phyloP scores from a whole-genome alignment of 2,797 vertebrate species.

The Dicrostonyx torquatus region DNA sequence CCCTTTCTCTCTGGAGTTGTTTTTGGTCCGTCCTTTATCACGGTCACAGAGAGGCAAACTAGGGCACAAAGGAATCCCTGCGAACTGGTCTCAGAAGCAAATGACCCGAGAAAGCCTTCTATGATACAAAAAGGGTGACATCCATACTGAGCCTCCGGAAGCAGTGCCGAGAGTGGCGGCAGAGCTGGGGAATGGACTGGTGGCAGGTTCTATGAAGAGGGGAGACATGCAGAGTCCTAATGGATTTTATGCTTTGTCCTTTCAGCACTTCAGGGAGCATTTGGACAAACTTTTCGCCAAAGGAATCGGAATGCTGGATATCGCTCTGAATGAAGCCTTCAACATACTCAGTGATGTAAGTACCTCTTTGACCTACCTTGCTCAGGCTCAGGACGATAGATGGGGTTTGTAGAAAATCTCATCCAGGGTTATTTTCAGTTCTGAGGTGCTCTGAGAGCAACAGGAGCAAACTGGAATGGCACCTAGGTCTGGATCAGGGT shows the following conservation, averaged over 20 bases:
- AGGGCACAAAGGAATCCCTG: background rate
- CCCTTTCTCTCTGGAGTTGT: background rate
- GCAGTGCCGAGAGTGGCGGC: background rate
- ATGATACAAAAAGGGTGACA: background rate
- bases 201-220: background rate
- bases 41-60: background rate
- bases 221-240: background rate
- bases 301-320: conserved; percentile 96
- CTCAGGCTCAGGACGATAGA: background rate
- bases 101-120: background rate
- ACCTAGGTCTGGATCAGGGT: background rate
- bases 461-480: background rate
- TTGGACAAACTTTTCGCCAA: conserved; percentile 98
- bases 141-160: background rate
- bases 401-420: background rate
- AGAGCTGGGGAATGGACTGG: background rate
- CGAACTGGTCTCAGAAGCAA: background rate
- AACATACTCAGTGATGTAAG: conserved; percentile 95
- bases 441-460: background rate
- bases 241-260: conserved; percentile 59
- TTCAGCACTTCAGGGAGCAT: conserved; percentile 97
- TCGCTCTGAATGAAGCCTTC: conserved; percentile 96
- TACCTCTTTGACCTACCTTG: conserved; percentile 68
- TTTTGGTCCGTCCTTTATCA: background rate
- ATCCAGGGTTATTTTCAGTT: background rate